Percentiles rank a stretch among this genome's conserved stretches.
phyloP scores from a whole-genome alignment of 2,888 invertebrate species.

The Blera fallax region DNA sequence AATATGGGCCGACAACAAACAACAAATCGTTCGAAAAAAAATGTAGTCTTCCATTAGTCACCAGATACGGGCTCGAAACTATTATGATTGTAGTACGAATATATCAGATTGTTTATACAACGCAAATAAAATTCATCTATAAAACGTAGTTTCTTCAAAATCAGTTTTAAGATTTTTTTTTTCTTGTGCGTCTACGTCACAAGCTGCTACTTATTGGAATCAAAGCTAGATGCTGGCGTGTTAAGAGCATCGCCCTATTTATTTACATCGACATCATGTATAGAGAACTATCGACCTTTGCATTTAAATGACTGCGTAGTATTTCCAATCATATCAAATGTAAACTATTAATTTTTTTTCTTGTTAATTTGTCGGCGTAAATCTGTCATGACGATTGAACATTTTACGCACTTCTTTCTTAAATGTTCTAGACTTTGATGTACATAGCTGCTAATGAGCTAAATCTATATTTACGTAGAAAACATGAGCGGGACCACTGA shows the following conservation, averaged over 20 bases:
- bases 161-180: background rate
- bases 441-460: background rate
- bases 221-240: background rate
- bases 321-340: conserved; percentile 36
- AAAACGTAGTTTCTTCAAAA: conserved; percentile 19
- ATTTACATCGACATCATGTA: conserved; percentile 15
- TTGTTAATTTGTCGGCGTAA: background rate
- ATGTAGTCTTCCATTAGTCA: background rate
- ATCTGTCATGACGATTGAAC: conserved; percentile 13
- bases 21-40: background rate
- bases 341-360: conserved; percentile 20
- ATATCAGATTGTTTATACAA: conserved; percentile 6
- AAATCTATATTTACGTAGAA: background rate
- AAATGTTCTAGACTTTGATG: background rate
- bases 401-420: conserved; percentile 34
- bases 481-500: background rate
- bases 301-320: conserved; percentile 48
- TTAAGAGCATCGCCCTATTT: conserved; percentile 53
- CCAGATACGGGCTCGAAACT: background rate
- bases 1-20: background rate
- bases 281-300: conserved; percentile 17
- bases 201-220: background rate
- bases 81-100: background rate
- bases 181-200: conserved; percentile 13
- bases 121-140: conserved; percentile 4